Evolutionary conservation across 2,113 vertebrate genomes (phyloP).

Genomic region (Platichthys stellatus): DNA sequence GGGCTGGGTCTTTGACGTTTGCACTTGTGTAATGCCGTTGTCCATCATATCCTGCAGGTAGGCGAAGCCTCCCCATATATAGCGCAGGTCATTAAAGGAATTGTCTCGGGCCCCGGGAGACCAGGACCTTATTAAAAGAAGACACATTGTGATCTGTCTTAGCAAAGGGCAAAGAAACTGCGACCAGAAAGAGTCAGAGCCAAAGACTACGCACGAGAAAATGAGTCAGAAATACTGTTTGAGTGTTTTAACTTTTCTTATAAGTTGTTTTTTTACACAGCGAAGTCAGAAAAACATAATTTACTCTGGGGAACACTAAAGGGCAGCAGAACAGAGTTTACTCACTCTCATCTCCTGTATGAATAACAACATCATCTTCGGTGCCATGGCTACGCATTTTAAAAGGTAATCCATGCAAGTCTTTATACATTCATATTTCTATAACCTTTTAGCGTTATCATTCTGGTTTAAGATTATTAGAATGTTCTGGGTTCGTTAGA

Average conservation of each 20-base stretch:
- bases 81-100: conserved; percentile 92
- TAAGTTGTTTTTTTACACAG: background rate
- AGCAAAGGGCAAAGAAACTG: conserved; percentile 48
- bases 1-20: conserved; percentile 84
- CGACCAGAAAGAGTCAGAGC: conserved; percentile 24
- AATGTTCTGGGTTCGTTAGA: too few species aligned
- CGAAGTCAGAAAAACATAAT: background rate
- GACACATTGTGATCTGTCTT: conserved; percentile 56
- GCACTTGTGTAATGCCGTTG: conserved; percentile 86
- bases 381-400: background rate
- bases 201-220: background rate
- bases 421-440: too few species aligned
- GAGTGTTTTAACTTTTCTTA: conserved; percentile 27
- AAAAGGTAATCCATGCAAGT: background rate
- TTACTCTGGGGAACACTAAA: background rate
- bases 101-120: conserved; percentile 92
- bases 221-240: conserved; percentile 14
- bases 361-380: background rate
- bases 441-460: too few species aligned
- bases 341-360: background rate
- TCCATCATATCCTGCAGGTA: conserved; percentile 97
- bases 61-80: conserved; percentile 94
- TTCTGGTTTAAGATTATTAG: too few species aligned
- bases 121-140: conserved; percentile 88
- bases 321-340: background rate